A percentile compares a stretch with the other conserved stretches of the same genome.
Conservation (phyloP, 2,888 invertebrate species). For the Metallyticus violacea region DNA sequence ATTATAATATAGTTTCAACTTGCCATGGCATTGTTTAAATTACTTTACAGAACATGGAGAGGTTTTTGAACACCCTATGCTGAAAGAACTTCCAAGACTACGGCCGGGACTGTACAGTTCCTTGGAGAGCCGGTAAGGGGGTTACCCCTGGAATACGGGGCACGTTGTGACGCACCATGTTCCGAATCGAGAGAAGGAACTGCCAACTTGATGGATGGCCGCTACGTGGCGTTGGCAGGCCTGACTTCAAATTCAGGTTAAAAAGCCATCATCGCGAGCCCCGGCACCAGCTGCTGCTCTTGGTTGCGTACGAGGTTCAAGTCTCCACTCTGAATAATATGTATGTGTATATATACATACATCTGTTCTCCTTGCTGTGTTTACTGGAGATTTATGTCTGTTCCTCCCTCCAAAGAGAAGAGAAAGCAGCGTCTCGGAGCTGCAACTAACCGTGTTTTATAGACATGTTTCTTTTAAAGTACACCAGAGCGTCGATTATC, state of each 20-base stretch:
- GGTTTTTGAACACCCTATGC: no score
- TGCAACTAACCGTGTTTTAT: no score
- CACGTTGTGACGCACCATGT: not conserved
- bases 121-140: not conserved
- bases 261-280: not conserved
- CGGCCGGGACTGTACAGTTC: not conserved
- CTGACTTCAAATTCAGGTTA: not conserved
- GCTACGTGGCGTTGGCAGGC: not conserved
- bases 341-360: not conserved
- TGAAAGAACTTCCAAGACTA: not conserved
- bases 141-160: not conserved
- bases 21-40: no score
- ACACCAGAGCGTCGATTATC: no score
- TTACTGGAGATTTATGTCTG: not conserved
- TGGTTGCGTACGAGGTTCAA: not conserved
- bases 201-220: not conserved
- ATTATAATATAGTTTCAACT: no score
- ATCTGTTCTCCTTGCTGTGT: not conserved
- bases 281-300: not conserved
- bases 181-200: not conserved
- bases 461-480: no score
- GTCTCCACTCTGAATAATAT: not conserved
- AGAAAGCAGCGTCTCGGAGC: no score
- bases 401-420: not conserved
- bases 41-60: no score